Conservation (phyloP, 2,113 vertebrate species). For the Psophia crepitans region DNA sequence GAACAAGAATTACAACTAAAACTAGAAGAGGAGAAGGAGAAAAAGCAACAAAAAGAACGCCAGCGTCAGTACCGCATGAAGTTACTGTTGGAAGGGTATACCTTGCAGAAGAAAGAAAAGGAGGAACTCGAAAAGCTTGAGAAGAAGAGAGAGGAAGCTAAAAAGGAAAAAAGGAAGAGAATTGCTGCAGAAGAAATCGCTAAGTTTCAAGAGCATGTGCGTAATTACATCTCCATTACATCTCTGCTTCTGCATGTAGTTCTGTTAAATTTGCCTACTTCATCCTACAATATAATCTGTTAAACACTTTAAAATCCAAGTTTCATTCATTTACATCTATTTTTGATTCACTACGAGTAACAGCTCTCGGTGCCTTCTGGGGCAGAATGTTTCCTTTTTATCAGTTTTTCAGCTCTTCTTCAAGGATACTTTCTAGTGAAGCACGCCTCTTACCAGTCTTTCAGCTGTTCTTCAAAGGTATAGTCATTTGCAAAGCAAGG, state of each 20-base stretch:
- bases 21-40: conserved; percentile 74
- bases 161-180: conserved; percentile 77
- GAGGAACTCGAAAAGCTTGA: conserved; percentile 73
- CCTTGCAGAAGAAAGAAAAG: conserved; percentile 76
- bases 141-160: conserved; percentile 61
- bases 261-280: neutral
- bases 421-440: too few relatives aligned
- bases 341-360: neutral
- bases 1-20: conserved; percentile 72
- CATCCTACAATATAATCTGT: neutral
- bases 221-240: neutral
- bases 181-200: conserved; percentile 72
- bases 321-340: neutral
- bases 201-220: conserved; percentile 82
- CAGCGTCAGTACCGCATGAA: conserved; percentile 76
- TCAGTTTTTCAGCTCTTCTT: too few relatives aligned
- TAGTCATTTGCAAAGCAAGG: too few relatives aligned
- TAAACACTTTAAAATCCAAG: neutral
- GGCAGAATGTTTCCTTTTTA: too few relatives aligned
- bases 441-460: too few relatives aligned
- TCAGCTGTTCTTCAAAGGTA: too few relatives aligned
- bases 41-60: conserved; percentile 70
- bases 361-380: too few relatives aligned
- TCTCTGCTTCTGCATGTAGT: neutral
- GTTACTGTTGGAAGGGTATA: conserved; percentile 73